A percentile compares a stretch with the other conserved stretches of the same genome.
phyloP scores from a whole-genome alignment of 2,888 invertebrate species.

The Rhynchonema sp. region DNA sequence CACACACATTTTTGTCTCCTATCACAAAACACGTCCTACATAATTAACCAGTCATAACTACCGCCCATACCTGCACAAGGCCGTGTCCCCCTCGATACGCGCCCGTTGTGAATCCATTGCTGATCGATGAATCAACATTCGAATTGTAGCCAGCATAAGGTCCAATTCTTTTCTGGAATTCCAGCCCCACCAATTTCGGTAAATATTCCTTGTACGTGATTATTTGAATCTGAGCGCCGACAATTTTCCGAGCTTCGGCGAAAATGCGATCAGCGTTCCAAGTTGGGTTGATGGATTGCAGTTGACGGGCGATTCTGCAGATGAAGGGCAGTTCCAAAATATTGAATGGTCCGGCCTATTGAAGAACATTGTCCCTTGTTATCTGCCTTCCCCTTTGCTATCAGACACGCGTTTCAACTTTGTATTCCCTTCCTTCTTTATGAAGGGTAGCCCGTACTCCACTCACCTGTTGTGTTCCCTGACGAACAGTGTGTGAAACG shows the following conservation, averaged over 20 bases:
- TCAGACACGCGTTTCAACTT: too few species aligned
- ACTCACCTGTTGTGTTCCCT: constrained; percentile 1
- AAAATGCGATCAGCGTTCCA: constrained; percentile 78
- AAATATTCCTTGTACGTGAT: constrained; percentile 48
- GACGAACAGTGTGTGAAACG: background rate
- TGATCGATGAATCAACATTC: constrained; percentile 55
- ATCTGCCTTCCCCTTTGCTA: too few species aligned
- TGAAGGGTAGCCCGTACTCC: too few species aligned
- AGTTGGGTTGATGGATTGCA: constrained; percentile 60
- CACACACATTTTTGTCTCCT: too few species aligned
- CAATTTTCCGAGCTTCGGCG: constrained; percentile 55
- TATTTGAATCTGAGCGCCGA: constrained; percentile 48
- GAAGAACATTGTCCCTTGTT: too few species aligned
- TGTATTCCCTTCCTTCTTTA: too few species aligned
- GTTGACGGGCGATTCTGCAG: constrained; percentile 52
- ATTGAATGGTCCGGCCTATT: too few species aligned
- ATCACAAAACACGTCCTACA: too few species aligned
- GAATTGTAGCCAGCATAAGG: constrained; percentile 59
- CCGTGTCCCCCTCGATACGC: constrained; percentile 44
- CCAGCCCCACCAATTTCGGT: constrained; percentile 42
- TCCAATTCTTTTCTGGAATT: constrained; percentile 37
- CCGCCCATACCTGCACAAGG: background rate
- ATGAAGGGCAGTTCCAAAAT: too few species aligned
- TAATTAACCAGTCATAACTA: too few species aligned
- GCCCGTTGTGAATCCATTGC: constrained; percentile 86